Conservation (phyloP, 2,888 invertebrate genomes). For the Drosophila eohydei region DNA sequence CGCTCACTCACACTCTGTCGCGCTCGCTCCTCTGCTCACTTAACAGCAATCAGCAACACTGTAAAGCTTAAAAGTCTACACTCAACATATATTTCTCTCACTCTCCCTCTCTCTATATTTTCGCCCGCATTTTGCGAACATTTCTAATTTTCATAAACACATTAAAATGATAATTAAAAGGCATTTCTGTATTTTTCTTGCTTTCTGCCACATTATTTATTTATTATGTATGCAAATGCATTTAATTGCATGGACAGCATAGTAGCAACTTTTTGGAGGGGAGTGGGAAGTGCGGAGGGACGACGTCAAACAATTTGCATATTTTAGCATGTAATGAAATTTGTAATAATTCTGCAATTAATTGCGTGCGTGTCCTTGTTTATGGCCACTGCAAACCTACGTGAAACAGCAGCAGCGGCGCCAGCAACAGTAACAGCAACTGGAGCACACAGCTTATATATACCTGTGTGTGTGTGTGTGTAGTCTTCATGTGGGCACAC, state of each 20-base stretch:
- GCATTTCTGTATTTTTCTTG: conserved; percentile 46
- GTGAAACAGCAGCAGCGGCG: conserved; percentile 25
- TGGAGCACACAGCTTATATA: conserved; percentile 22
- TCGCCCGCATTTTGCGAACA: conserved; percentile 59
- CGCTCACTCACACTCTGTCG: neutral
- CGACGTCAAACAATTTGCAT: conserved; percentile 77
- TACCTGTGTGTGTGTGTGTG: conserved; percentile 3
- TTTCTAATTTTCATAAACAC: conserved; percentile 81
- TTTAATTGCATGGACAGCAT: conserved; percentile 76
- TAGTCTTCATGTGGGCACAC: conserved; percentile 22
- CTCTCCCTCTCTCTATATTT: neutral
- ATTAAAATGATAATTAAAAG: conserved; percentile 82
- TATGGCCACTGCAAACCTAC: conserved; percentile 48
- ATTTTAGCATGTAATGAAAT: conserved; percentile 82
- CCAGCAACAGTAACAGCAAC: conserved; percentile 42
- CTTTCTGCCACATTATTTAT: conserved; percentile 73
- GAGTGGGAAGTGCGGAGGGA: conserved; percentile 20
- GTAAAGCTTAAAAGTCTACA: conserved; percentile 7
- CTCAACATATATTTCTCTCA: neutral
- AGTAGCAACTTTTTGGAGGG: conserved; percentile 6
- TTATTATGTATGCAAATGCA: conserved; percentile 83
- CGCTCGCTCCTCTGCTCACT: neutral
- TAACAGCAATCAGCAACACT: neutral
- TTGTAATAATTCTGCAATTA: conserved; percentile 83
- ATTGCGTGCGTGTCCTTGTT: conserved; percentile 79